A percentile compares a stretch with the other conserved stretches of the same genome.
phyloP scores from a whole-genome alignment of 2,888 invertebrate species.

The Plutella xylostella region DNA sequence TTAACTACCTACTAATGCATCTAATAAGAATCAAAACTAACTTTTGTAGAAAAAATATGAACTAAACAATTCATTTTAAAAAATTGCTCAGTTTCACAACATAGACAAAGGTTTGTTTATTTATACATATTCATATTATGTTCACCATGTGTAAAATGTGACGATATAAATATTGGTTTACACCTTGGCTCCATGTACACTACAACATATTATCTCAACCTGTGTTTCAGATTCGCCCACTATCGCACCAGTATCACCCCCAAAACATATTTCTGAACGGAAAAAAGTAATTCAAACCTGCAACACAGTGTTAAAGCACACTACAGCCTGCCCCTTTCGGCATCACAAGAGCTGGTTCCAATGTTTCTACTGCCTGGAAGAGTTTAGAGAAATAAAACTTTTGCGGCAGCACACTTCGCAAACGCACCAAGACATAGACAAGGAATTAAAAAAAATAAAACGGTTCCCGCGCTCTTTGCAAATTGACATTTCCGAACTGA shows the following conservation, averaged over 20 bases:
- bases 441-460: conserved; percentile 43
- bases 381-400: conserved; percentile 43
- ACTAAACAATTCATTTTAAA: too few species aligned
- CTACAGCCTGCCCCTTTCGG: conserved; percentile 46
- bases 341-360: conserved; percentile 59
- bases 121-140: too few species aligned
- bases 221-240: too few species aligned
- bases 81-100: too few species aligned
- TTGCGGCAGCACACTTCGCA: conserved; percentile 32
- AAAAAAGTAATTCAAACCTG: conserved; percentile 43
- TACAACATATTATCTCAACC: too few species aligned
- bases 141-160: too few species aligned
- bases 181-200: too few species aligned
- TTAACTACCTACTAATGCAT: too few species aligned
- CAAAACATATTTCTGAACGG: conserved; percentile 43
- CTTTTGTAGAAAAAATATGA: too few species aligned
- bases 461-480: conserved; percentile 50
- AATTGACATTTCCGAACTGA: conserved; percentile 48
- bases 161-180: too few species aligned
- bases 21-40: too few species aligned
- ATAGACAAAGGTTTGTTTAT: too few species aligned
- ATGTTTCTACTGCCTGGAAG: conserved; percentile 22
- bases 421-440: conserved; percentile 32
- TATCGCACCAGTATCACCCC: conserved; percentile 15
- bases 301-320: conserved; percentile 27